Evolutionary conservation across 1,140 invertebrate species (phyloP).

Genomic region (Cotesia chilonis): DNA sequence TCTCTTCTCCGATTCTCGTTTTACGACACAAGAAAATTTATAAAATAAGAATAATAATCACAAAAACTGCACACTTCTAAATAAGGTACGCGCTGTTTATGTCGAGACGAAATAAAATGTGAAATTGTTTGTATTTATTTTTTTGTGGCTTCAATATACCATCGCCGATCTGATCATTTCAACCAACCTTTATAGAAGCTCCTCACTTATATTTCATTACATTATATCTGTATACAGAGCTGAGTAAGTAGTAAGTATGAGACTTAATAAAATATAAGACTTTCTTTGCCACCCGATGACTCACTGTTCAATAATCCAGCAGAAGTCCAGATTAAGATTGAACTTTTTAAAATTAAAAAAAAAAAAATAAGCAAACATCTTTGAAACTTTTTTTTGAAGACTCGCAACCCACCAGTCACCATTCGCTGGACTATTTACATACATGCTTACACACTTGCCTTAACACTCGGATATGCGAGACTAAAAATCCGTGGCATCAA

Average conservation of each 20-base stretch:
- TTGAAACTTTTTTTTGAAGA: too few relatives aligned
- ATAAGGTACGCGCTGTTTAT: slow-evolving; percentile 22
- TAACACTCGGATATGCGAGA: not conserved
- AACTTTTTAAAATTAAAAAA: not conserved
- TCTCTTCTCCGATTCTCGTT: not conserved
- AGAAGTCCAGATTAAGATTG: not conserved
- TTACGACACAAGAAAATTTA: not conserved
- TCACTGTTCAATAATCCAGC: slow-evolving; percentile 7
- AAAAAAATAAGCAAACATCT: too few relatives aligned
- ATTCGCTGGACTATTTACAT: slow-evolving; percentile 6
- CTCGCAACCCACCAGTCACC: too few relatives aligned
- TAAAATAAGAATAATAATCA: not conserved
- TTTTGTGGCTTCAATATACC: not conserved
- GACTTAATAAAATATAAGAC: not conserved
- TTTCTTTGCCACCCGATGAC: slow-evolving; percentile 11
- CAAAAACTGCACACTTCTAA: slow-evolving; percentile 1
- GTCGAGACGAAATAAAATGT: slow-evolving; percentile 16
- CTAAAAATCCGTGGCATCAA: too few relatives aligned
- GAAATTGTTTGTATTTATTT: not conserved
- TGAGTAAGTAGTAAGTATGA: too few relatives aligned
- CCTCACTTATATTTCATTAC: not conserved
- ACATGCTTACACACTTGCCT: slow-evolving; percentile 11
- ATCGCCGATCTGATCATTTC: too few relatives aligned
- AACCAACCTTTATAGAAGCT: too few relatives aligned
- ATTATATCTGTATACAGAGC: too few relatives aligned